A percentile compares a stretch with the other conserved stretches of the same genome.
These are phyloP conservation scores for Hylyphantes graminicola DNA, from an alignment of 1,140 invertebrate genomes.

Conservation along the genomic window DNA sequence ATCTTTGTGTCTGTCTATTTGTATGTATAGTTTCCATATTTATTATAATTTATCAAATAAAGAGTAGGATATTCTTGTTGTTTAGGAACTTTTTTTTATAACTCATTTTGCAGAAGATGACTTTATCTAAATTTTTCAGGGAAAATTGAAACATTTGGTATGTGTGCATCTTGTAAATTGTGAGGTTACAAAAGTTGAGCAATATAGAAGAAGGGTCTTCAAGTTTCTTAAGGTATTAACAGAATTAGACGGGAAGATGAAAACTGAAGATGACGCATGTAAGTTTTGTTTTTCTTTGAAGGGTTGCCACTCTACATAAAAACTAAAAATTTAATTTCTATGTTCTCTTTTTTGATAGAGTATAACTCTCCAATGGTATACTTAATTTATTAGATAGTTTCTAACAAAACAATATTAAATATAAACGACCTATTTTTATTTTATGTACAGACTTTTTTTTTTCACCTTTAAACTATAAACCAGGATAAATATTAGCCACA, in stretches of 20 bases:
- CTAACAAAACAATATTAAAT: background rate
- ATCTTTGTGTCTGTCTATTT: background rate
- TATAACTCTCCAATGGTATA: background rate
- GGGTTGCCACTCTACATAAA: background rate
- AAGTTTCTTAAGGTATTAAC: slow-evolving; percentile 3
- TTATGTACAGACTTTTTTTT: too few relatives aligned
- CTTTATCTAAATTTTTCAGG: background rate
- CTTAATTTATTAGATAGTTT: background rate
- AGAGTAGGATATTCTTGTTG: background rate
- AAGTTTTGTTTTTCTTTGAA: background rate
- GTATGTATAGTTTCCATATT: background rate
- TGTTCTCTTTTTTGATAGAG: background rate
- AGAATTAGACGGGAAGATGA: slow-evolving; percentile 36
- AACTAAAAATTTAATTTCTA: background rate
- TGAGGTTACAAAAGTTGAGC: background rate
- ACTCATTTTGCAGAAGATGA: too few relatives aligned
- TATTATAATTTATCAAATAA: background rate
- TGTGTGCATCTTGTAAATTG: slow-evolving; percentile 12
- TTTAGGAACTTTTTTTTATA: background rate
- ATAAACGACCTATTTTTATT: background rate
- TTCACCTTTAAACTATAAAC: too few relatives aligned
- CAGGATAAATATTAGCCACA: too few relatives aligned
- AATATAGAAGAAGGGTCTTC: slow-evolving; percentile 43
- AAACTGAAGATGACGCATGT: slow-evolving; percentile 36
- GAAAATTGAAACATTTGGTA: slow-evolving; percentile 39